Conservation (phyloP, 2,888 invertebrate genomes). For the Nomada ruficornis region DNA sequence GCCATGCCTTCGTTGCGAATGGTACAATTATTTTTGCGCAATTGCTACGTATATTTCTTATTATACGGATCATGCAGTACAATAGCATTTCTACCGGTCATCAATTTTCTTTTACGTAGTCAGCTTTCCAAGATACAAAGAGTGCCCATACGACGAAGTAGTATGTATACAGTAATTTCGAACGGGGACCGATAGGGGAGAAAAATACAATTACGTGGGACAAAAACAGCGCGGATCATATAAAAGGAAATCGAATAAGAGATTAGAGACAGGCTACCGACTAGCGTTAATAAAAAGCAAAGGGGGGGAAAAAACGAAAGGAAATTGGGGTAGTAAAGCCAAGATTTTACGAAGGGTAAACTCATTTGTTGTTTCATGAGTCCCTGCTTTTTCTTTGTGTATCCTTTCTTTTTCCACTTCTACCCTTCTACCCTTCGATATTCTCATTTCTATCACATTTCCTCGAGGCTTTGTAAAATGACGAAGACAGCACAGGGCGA, state of each 20-base stretch:
- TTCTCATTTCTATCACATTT: conserved; percentile 51
- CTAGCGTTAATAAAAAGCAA: conserved; percentile 44
- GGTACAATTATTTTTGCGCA: too few relatives aligned
- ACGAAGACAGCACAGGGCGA: conserved; percentile 58
- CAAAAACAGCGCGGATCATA: not conserved
- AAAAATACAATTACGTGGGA: conserved; percentile 16
- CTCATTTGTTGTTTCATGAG: conserved; percentile 13
- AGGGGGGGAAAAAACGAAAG: conserved; percentile 21
- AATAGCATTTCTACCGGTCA: too few relatives aligned
- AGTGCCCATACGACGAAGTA: not conserved
- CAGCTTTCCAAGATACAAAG: too few relatives aligned
- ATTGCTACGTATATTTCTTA: too few relatives aligned
- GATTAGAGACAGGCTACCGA: conserved; percentile 15
- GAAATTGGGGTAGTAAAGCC: conserved; percentile 52
- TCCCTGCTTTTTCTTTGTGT: conserved; percentile 5
- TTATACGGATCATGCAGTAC: too few relatives aligned
- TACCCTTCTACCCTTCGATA: conserved; percentile 37
- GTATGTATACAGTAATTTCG: not conserved
- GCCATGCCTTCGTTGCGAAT: too few relatives aligned
- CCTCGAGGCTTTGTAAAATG: conserved; percentile 65
- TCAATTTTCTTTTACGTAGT: too few relatives aligned
- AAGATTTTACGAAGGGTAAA: conserved; percentile 38
- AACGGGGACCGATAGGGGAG: not conserved
- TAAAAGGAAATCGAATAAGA: conserved; percentile 32
- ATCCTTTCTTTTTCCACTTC: not conserved